Evolutionary conservation across 2,113 vertebrate genomes (phyloP).

Genomic region (Probosciger aterrimus): DNA sequence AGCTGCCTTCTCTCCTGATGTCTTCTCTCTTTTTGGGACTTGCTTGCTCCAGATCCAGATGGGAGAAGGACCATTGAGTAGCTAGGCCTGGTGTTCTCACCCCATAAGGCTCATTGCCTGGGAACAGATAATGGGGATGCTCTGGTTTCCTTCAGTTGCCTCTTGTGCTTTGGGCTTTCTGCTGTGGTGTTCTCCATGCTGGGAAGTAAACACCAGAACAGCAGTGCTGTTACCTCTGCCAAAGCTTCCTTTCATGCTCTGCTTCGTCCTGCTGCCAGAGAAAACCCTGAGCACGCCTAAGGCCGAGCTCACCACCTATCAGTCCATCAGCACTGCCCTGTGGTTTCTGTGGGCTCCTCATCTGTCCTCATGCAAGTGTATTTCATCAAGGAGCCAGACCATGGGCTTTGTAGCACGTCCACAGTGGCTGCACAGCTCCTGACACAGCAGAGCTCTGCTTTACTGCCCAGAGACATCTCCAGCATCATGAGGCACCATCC

Average conservation of each 20-base stretch:
- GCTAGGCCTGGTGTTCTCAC: not conserved
- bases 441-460: not conserved
- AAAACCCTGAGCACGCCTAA: not conserved
- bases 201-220: not conserved
- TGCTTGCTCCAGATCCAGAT: not conserved
- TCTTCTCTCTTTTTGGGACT: not conserved
- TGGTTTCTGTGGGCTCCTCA: not conserved
- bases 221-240: not conserved
- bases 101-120: not conserved
- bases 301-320: not conserved
- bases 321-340: not conserved
- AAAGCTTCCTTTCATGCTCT: not conserved
- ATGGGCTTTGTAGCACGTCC: not conserved
- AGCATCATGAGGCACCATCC: not conserved
- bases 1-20: not conserved
- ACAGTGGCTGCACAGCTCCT: not conserved
- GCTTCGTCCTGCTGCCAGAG: not conserved
- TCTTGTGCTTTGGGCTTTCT: not conserved
- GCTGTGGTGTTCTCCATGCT: not conserved
- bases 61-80: not conserved
- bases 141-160: not conserved
- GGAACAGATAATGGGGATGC: not conserved
- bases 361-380: not conserved
- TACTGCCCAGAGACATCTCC: not conserved
- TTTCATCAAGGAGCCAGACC: not conserved